phyloP scores from a whole-genome alignment of 1,140 invertebrate species.

The Bilobella aurantiaca region DNA sequence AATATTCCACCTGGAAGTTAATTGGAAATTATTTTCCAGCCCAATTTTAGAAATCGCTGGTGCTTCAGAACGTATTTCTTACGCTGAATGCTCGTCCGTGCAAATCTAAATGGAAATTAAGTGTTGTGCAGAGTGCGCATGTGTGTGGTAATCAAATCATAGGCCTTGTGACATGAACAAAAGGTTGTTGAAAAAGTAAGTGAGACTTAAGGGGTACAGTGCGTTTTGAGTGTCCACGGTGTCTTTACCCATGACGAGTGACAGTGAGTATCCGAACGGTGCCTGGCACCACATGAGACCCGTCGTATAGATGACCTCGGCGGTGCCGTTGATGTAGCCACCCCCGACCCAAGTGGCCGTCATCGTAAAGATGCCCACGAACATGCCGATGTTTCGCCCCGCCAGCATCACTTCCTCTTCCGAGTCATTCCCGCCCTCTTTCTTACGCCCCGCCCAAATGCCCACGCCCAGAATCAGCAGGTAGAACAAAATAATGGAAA shows the following conservation, averaged over 20 bases:
- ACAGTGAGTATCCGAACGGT: constrained; percentile 67
- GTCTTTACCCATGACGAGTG: constrained; percentile 56
- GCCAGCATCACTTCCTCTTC: constrained; percentile 62
- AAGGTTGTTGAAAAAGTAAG: too few species aligned
- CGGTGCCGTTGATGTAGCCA: constrained; percentile 72
- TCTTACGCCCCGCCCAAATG: constrained; percentile 60
- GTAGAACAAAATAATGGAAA: constrained; percentile 61
- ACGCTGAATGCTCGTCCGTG: too few species aligned
- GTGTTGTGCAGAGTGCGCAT: too few species aligned
- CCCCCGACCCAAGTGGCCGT: constrained; percentile 63
- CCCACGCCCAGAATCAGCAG: constrained; percentile 56
- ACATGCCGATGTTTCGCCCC: constrained; percentile 62
- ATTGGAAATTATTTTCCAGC: too few species aligned
- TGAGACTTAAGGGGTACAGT: too few species aligned
- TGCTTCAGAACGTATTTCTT: too few species aligned
- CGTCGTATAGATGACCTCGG: constrained; percentile 57
- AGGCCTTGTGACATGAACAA: too few species aligned
- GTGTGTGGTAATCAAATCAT: too few species aligned
- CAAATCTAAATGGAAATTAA: too few species aligned
- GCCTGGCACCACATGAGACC: constrained; percentile 68
- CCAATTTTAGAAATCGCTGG: too few species aligned
- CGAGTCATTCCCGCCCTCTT: constrained; percentile 45
- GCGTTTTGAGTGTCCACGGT: neutral
- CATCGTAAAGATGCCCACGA: constrained; percentile 67
- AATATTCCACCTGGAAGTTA: constrained; percentile 59